phyloP scores from a whole-genome alignment of 2,888 invertebrate genomes.

The Cephus runcator region DNA sequence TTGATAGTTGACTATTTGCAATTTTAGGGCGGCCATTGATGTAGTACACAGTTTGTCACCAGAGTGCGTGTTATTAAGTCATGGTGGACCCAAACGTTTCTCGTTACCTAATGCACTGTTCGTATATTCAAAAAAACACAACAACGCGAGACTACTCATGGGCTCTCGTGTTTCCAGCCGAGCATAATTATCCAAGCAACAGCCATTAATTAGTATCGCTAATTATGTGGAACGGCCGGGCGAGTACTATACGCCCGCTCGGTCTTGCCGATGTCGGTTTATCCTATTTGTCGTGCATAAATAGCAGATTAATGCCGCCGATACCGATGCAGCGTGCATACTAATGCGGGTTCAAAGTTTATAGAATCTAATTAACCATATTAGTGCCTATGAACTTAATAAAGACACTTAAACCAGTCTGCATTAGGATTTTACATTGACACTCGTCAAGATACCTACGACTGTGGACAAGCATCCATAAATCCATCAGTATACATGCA shows the following conservation, averaged over 20 bases:
- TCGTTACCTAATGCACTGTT: neutral
- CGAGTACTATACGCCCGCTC: conserved; percentile 11
- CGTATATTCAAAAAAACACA: neutral
- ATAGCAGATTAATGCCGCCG: conserved; percentile 41
- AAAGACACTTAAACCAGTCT: conserved; percentile 11
- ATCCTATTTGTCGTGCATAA: conserved; percentile 40
- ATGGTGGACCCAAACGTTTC: neutral
- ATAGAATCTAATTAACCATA: conserved; percentile 46
- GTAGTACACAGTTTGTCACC: too few species aligned
- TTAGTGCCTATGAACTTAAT: conserved; percentile 30
- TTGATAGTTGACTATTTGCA: too few species aligned
- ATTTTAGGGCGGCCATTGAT: too few species aligned
- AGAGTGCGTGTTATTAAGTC: too few species aligned
- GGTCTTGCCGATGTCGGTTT: conserved; percentile 23
- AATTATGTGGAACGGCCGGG: conserved; percentile 44
- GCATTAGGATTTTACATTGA: too few species aligned
- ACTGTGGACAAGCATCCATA: too few species aligned
- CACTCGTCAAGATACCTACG: too few species aligned
- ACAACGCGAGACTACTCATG: neutral
- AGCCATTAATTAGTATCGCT: conserved; percentile 52
- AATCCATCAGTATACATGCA: too few species aligned
- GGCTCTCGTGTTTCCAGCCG: conserved; percentile 1
- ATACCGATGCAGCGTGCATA: conserved; percentile 44
- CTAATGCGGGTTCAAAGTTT: conserved; percentile 50
- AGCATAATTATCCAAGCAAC: conserved; percentile 16